Evolutionary conservation across 2,888 invertebrate species (phyloP), one percentile per base, ranked within the genome.

Genomic region (Cataglyphis albicans): DNA sequence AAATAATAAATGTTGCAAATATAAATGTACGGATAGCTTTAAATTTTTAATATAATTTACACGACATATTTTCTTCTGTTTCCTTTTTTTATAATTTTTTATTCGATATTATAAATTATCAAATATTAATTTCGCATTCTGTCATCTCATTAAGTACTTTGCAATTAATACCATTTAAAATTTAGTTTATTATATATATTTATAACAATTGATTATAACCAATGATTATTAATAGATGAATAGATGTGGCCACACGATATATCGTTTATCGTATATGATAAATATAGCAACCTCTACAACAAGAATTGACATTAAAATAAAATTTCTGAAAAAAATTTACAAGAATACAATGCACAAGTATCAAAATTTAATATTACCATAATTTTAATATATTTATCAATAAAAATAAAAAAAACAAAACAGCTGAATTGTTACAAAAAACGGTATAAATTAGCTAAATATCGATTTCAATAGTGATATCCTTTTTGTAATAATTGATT

Each of bases 361-460:
- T 64, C 10, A 25, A 9, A 18, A 10, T 48, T 32, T 35, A 32
- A 55, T 52, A 48, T 5, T 1, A 12, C 0, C 32, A 48, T 48
- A 12, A n/a, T 70, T 70, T 70, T 4, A 15, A 55, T 21, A 52
- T 68, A 52, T 7, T 10, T 25, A 57, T 38, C 15, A 18, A 55
- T 0, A 18, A 59, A 72, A 21, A 12, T 41, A 41, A 29, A 29
- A 0, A 12, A 70, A 25, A 5, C 21, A 38, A 55, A 2, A 21
- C 10, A 72, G 38, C 25, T 72, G 21, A 35, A 57, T 72, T 38
- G 3, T 72, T 57, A 72, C 12, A 6, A 57, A 25, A 72, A 72
- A 25, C 25, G 9, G 5, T 25, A 57, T 25, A 15, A 72, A 1
- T 57, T 18, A 35, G 15, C 7, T 59, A 1, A 25, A 18, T 1